Percentiles rank a stretch among this genome's conserved stretches.
phyloP scores from a whole-genome alignment of 2,113 vertebrate species.

The Spheniscus mendiculus region DNA sequence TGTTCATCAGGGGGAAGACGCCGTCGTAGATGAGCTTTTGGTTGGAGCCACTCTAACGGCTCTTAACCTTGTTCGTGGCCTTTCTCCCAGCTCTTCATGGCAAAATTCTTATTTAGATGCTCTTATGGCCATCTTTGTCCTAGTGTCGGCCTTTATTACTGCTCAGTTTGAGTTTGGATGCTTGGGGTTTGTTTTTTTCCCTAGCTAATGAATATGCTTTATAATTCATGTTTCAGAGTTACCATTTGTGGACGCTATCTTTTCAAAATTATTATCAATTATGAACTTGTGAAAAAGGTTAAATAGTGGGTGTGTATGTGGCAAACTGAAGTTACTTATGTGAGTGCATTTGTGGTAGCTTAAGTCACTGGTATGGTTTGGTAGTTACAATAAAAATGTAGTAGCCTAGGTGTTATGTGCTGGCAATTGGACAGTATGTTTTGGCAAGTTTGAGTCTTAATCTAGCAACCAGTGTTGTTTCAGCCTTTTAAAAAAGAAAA shows the following conservation, averaged over 20 bases:
- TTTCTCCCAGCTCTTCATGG: rapidly evolving
- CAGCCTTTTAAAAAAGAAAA: background rate
- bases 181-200: background rate
- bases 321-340: background rate
- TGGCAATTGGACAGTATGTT: background rate
- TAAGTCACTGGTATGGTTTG: background rate
- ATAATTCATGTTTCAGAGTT: background rate
- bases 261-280: background rate
- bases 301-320: background rate
- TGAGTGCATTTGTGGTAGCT: background rate
- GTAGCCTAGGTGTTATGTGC: background rate
- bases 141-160: background rate
- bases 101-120: background rate
- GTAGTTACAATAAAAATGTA: background rate
- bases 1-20: rapidly evolving
- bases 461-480: too few species aligned
- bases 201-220: background rate
- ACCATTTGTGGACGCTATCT: rapidly evolving
- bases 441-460: rapidly evolving
- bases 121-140: rapidly evolving
- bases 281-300: background rate
- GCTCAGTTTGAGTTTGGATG: background rate
- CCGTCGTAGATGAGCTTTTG: rapidly evolving
- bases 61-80: rapidly evolving
- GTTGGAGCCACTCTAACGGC: rapidly evolving